Base-by-base conservation (phyloP, 2,888 invertebrate genomes). In the Balanococcus diminutus region DNA sequence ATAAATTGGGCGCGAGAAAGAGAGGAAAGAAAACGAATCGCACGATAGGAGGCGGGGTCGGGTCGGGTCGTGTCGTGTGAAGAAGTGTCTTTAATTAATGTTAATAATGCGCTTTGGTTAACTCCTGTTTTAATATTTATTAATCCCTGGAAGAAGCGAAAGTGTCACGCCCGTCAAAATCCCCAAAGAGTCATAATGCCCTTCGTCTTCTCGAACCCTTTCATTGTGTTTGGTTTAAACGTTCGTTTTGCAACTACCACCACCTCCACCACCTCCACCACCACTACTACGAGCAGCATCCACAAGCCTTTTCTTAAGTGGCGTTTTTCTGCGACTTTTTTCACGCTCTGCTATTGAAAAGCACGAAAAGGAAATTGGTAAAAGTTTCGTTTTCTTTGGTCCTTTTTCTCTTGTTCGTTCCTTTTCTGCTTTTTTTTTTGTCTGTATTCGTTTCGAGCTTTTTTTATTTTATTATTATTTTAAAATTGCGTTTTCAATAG, bases 91-190 rank as follows among this genome's bases (percentile, higher is more conserved):
- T 86, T 86, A 86, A 81, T 86, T 81, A 81, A 86, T 81, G 86
- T 86, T 86, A 79, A 86, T 86, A 86, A 86, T 86, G 86, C 86
- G 86, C 86, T 86, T 86, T 61, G 86, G 67, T 86, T 61, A 81
- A 86, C 81, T 86, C 82, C 81, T 56, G 86, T 86, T 86, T 86
- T 86, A 86, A 86, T 86, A 86, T 86, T 86, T 86, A 86, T 86
- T 86, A 86, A 86, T 86, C 86, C 86, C 86, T 81, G 39, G 86
- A 61, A 81, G 86, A 51, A 86, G 84, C 72, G 81, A 81, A 81
- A 86, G 82, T 86, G 86, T 86, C 86, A 86, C 86, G 86, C 81
- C 86, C 61, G 86, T 82, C 86, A 82, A 82, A 86, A 36, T 81
- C 86, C 81, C 86, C 39, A 31, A 61, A 81, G 86, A 81, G 81